phyloP scores from a whole-genome alignment of 37 sponge, comb jelly and placozoan genomes.

The Spongilla lacustris region DNA sequence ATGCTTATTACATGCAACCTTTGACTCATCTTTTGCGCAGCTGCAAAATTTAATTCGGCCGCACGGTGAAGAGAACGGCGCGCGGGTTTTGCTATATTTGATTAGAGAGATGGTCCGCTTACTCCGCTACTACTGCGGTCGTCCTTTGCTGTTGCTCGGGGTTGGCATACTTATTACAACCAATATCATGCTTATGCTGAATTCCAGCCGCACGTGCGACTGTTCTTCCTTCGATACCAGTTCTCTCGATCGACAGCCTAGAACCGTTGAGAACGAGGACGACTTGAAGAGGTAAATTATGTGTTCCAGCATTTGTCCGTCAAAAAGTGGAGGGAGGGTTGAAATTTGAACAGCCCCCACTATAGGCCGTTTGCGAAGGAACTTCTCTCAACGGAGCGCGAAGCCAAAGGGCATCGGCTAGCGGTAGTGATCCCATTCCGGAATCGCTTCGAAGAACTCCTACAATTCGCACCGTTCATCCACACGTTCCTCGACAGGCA shows the following conservation, averaged over 20 bases:
- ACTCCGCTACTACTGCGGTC: neutral
- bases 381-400: neutral
- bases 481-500: constrained; percentile 79
- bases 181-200: constrained; percentile 28
- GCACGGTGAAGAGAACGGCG: neutral
- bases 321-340: neutral
- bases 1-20: neutral
- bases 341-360: neutral
- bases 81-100: neutral
- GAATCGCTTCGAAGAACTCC: constrained; percentile 83
- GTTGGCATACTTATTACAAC: neutral
- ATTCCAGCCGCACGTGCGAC: neutral
- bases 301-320: neutral
- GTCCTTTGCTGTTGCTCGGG: neutral
- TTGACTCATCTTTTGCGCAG: neutral
- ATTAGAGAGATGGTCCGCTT: neutral
- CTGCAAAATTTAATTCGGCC: neutral
- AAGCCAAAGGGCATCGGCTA: constrained; percentile 65
- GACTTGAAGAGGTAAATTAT: neutral
- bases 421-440: constrained; percentile 91
- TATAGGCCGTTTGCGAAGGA: neutral
- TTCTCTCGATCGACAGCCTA: neutral
- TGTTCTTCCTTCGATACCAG: neutral
- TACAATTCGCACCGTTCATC: constrained; percentile 90
- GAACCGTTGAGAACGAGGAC: neutral